phyloP scores from a whole-genome alignment of 2,888 invertebrate genomes.

The Drosophila koepferae region DNA sequence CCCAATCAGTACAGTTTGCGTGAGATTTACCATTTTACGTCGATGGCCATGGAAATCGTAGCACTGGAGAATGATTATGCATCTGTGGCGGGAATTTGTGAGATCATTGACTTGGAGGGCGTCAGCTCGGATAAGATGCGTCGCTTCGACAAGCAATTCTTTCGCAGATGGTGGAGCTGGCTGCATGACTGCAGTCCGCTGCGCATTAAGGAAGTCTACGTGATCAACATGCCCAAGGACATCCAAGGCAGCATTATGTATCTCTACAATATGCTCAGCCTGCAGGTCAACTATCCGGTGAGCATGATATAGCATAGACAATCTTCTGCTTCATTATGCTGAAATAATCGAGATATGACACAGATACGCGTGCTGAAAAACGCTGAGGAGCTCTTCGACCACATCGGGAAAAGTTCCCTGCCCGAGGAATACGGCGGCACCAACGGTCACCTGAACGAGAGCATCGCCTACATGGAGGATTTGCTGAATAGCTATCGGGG shows the following conservation, averaged over 20 bases:
- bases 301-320: neutral
- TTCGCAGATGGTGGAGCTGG: slow-evolving; percentile 77
- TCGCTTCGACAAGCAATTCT: slow-evolving; percentile 66
- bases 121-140: slow-evolving; percentile 67
- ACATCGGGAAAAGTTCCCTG: slow-evolving; percentile 72
- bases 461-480: slow-evolving; percentile 80
- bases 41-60: slow-evolving; percentile 79
- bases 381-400: slow-evolving; percentile 68
- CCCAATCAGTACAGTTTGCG: slow-evolving; percentile 68
- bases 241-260: slow-evolving; percentile 66
- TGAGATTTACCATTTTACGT: slow-evolving; percentile 73
- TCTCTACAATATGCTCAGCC: slow-evolving; percentile 63
- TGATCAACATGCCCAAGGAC: slow-evolving; percentile 78
- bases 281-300: slow-evolving; percentile 70
- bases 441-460: slow-evolving; percentile 77
- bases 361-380: slow-evolving; percentile 70
- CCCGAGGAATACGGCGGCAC: slow-evolving; percentile 81
- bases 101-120: slow-evolving; percentile 74
- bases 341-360: neutral
- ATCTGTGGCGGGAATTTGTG: slow-evolving; percentile 75
- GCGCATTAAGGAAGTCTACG: slow-evolving; percentile 68
- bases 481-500: slow-evolving; percentile 72
- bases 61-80: slow-evolving; percentile 80
- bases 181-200: slow-evolving; percentile 73
- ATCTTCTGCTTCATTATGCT: neutral